Evolutionary conservation across 2,888 invertebrate species (phyloP).

Genomic region (Lasioglossum vierecki): DNA sequence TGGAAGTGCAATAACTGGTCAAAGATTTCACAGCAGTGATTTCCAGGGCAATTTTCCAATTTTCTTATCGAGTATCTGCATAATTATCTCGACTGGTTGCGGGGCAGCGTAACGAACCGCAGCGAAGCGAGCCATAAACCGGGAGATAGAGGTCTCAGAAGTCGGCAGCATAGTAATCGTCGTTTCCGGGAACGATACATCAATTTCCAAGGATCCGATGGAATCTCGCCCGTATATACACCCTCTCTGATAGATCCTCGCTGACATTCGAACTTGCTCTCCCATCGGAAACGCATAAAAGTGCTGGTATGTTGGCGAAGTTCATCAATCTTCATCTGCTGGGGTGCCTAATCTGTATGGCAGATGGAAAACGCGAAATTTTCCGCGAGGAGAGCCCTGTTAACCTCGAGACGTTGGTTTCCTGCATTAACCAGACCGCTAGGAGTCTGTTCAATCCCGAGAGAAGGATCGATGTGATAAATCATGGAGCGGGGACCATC

Average conservation of each 20-base stretch:
- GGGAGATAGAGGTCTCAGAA: neutral
- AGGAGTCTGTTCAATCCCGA: constrained; percentile 37
- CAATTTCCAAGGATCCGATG: neutral
- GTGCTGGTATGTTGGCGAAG: neutral
- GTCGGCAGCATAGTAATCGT: constrained; percentile 6
- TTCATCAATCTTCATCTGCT: constrained; percentile 3
- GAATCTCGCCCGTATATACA: constrained; percentile 21
- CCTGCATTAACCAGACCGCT: constrained; percentile 18
- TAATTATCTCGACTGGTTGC: neutral
- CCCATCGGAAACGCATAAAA: neutral
- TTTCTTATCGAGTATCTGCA: neutral
- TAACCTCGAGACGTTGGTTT: constrained; percentile 18
- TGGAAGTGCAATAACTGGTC: neutral
- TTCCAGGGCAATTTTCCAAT: constrained; percentile 28
- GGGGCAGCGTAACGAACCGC: neutral
- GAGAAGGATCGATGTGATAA: constrained; percentile 36
- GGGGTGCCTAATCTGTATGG: neutral
- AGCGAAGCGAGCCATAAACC: constrained; percentile 12
- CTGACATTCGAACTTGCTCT: neutral
- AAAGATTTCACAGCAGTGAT: neutral
- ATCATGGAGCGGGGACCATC: neutral
- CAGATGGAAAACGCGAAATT: neutral
- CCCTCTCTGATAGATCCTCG: neutral
- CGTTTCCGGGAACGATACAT: constrained; percentile 1
- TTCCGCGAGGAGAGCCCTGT: neutral